Base-by-base conservation (phyloP, 2,888 invertebrate genomes). In the Thereva unica region DNA sequence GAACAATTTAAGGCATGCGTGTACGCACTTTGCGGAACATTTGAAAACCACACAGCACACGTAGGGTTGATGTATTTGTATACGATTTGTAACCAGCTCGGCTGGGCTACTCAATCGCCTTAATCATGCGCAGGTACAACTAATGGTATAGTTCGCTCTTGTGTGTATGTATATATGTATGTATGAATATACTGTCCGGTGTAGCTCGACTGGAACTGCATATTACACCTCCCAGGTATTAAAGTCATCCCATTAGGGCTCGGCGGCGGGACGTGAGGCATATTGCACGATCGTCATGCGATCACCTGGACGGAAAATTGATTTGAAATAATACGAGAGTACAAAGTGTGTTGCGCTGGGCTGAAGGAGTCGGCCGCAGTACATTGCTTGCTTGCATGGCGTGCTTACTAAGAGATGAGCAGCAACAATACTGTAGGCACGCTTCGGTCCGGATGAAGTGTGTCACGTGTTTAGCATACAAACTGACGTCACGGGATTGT, bases 361-460 rank as follows among this genome's bases (percentile, higher is more conserved):
- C 34, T 35, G 23, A 23, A 44, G 5, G 34, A 50, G 42, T 9
- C 40, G 47, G 23, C 9, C 54, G 40, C 4, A 45, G 53, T 45
- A 34, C 38, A 57, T 35, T 42, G 34, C 23, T 23, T 23, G 23
- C 23, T 61, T 61, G 50, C 61, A 50, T 9, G 41, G 40, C 41
- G 61, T 34, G 61, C 23, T 23, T 50, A 41, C 23, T 23, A 40
- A 37, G 23, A 23, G 23, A 61, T 42, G 49, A 55, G 10, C 41
- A 64, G 38, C 41, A 66, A 63, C 40, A 63, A 66, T 47, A 55
- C 44, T 64, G 63, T 59, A 67, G 71, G 71, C 72, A 72, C 72
- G 72, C 72, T 72, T 70, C 71, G 68, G 63, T 70, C 72, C 71
- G 72, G 72, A 71, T 71, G 69, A 69, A 69, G 69, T 66, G 67